phyloP scores from a whole-genome alignment of 2,113 vertebrate genomes.

The Morone chrysops region DNA sequence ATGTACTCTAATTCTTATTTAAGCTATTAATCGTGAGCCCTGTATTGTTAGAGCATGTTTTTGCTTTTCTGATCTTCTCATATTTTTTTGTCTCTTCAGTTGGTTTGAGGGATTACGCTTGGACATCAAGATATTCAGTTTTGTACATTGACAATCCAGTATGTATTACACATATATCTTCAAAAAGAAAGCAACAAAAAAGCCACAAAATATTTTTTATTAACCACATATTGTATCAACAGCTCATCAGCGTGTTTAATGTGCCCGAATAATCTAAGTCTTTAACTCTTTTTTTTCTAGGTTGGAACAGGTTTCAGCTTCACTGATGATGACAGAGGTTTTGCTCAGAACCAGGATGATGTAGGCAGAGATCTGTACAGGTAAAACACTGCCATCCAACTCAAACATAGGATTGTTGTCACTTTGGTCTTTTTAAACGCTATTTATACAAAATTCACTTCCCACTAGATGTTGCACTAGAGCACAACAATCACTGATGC shows the following conservation, averaged over 20 bases:
- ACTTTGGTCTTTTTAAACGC: background rate
- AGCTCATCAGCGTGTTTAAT: background rate
- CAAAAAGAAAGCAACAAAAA: background rate
- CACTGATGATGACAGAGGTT: constrained; percentile 80
- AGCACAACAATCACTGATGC: too few species aligned
- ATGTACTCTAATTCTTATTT: background rate
- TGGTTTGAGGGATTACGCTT: constrained; percentile 82
- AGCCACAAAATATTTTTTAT: background rate
- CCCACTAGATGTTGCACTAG: too few species aligned
- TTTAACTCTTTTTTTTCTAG: constrained; percentile 56
- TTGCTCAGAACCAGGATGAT: constrained; percentile 84
- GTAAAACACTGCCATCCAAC: constrained; percentile 61
- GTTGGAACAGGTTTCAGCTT: constrained; percentile 90
- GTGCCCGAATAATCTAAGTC: background rate
- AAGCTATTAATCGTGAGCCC: background rate
- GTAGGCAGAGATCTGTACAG: constrained; percentile 86
- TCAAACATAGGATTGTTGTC: background rate
- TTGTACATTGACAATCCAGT: constrained; percentile 88
- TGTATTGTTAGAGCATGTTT: background rate
- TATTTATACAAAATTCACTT: too few species aligned
- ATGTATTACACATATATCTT: constrained; percentile 46
- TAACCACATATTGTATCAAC: background rate
- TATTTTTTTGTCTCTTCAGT: constrained; percentile 71
- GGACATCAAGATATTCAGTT: constrained; percentile 86
- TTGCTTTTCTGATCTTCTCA: background rate